Evolutionary conservation across 1,140 invertebrate species (phyloP).

Genomic region (Zaprionus taronus): DNA sequence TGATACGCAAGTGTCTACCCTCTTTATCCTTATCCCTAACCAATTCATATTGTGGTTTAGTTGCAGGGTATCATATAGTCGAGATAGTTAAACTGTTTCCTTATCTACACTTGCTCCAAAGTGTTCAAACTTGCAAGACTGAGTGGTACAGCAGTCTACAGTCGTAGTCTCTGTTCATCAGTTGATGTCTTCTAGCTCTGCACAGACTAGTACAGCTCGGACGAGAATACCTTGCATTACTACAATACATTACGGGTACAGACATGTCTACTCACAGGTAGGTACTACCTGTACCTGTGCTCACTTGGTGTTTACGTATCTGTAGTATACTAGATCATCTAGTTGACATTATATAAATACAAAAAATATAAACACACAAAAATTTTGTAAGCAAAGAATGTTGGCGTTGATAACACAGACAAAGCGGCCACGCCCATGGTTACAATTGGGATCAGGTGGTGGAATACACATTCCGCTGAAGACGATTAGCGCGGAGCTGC

Average conservation of each 20-base stretch:
- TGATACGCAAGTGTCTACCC: no score
- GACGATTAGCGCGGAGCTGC: background rate
- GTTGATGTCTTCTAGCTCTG: background rate
- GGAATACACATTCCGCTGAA: background rate
- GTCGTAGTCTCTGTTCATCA: no score
- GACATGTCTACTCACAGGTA: background rate
- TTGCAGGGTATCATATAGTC: no score
- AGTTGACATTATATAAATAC: background rate
- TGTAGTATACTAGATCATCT: background rate
- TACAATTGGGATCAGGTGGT: background rate
- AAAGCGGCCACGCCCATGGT: constrained; percentile 12
- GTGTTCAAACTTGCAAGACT: no score
- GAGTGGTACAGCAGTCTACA: no score
- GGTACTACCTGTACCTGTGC: background rate
- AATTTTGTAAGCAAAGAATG: constrained; percentile 5
- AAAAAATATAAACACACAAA: background rate
- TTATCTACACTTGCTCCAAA: no score
- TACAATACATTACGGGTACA: background rate
- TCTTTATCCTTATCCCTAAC: no score
- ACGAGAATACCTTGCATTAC: no score
- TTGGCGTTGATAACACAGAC: constrained; percentile 33
- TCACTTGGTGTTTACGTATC: background rate
- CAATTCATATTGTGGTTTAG: no score
- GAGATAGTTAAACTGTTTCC: no score
- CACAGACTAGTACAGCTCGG: no score